Evolutionary conservation across 2,797 vertebrate species (phyloP).

Genomic region (Chloroceryle amazona): DNA sequence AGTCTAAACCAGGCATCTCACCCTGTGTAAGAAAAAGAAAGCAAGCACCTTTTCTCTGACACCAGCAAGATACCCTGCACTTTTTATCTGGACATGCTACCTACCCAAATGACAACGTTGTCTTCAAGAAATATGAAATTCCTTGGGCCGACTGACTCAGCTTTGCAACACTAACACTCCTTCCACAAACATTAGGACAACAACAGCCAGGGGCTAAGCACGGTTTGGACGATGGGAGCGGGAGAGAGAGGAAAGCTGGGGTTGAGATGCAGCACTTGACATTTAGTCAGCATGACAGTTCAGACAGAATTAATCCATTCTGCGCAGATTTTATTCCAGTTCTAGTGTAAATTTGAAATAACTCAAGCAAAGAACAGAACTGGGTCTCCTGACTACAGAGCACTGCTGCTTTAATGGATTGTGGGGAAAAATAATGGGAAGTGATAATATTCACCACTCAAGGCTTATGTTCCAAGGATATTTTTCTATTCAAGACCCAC

Average conservation of each 20-base stretch:
- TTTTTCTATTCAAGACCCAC: background rate
- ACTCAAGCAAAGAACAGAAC: background rate
- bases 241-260: background rate
- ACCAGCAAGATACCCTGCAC: background rate
- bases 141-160: background rate
- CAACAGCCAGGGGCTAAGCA: background rate
- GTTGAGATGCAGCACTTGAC: background rate
- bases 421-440: background rate
- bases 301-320: background rate
- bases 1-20: background rate
- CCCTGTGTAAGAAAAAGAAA: background rate
- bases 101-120: background rate
- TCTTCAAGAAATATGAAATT: background rate
- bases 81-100: background rate
- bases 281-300: background rate
- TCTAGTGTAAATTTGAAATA: background rate
- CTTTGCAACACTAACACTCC: background rate
- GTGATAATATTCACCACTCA: background rate
- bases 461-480: background rate
- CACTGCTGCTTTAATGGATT: background rate
- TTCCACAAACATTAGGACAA: background rate
- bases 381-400: background rate
- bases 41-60: background rate
- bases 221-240: background rate
- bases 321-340: background rate